Conservation (phyloP, 2,888 invertebrate genomes). For the Apotomis capreana region DNA sequence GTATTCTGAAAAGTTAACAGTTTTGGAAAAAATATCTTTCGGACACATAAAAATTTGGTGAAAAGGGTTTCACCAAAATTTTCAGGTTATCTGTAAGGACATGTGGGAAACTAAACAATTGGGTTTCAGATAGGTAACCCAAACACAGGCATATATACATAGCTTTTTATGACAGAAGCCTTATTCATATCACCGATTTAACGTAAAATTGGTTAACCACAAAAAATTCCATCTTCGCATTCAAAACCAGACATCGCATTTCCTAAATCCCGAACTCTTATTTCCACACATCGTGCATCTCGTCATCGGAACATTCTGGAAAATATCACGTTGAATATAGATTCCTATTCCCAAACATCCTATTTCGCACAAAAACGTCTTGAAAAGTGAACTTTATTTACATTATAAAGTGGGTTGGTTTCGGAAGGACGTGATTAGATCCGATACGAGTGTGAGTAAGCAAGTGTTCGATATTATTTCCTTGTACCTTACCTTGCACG, state of each 20-base stretch:
- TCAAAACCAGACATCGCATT: conserved; percentile 50
- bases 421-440: not conserved
- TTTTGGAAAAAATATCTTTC: too few relatives aligned
- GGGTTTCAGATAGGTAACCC: too few relatives aligned
- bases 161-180: too few relatives aligned
- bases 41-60: too few relatives aligned
- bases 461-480: conserved; percentile 12
- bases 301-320: conserved; percentile 24
- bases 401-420: not conserved
- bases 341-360: not conserved
- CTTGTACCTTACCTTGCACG: conserved; percentile 7
- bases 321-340: conserved; percentile 24
- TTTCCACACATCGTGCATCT: conserved; percentile 23
- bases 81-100: too few relatives aligned
- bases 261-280: conserved; percentile 53
- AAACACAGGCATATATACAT: too few relatives aligned
- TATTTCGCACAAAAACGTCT: not conserved
- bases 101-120: too few relatives aligned
- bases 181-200: not conserved
- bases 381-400: not conserved
- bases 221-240: not conserved
- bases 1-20: too few relatives aligned
- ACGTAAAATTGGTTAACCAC: not conserved
- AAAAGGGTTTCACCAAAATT: too few relatives aligned
- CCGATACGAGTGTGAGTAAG: not conserved